These are phyloP conservation scores for Ridgeia piscesae DNA, from an alignment of 1,140 invertebrate species.

Conservation along the genomic window DNA sequence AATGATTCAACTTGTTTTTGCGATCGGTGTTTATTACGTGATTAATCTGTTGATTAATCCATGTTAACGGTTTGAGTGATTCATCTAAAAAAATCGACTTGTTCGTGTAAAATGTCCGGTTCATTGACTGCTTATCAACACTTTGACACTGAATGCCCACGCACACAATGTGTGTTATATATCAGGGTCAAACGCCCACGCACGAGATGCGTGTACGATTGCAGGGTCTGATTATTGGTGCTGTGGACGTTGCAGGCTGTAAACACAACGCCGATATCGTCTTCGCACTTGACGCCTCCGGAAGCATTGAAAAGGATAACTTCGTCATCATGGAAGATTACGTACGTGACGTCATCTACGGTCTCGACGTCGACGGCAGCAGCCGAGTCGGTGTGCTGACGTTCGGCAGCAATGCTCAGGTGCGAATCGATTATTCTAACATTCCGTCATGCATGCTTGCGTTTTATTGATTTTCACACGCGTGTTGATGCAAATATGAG, in stretches of 20 bases:
- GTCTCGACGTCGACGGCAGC: slow-evolving; percentile 16
- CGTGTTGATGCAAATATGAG: neutral
- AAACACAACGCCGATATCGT: slow-evolving; percentile 18
- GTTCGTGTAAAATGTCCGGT: neutral
- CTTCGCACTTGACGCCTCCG: slow-evolving; percentile 28
- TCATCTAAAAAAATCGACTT: neutral
- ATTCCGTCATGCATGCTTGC: neutral
- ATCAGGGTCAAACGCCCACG: too few species aligned
- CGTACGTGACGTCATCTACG: slow-evolving; percentile 24
- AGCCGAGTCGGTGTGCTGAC: slow-evolving; percentile 34
- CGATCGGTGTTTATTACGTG: too few species aligned
- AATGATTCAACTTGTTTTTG: neutral
- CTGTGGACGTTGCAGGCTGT: slow-evolving; percentile 17
- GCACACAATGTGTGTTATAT: neutral
- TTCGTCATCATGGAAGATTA: slow-evolving; percentile 23
- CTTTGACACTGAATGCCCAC: neutral
- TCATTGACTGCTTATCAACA: neutral
- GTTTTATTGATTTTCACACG: slow-evolving; percentile 1
- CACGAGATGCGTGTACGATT: neutral
- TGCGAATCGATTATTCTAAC: slow-evolving; percentile 15
- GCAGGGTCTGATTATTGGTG: neutral
- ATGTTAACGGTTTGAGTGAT: neutral
- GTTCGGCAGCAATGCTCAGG: slow-evolving; percentile 41
- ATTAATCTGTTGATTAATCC: too few species aligned
- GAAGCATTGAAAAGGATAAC: slow-evolving; percentile 22